These are phyloP conservation scores for Chionoecetes opilio DNA, from an alignment of 1,140 invertebrate genomes.

Conservation along the genomic window DNA sequence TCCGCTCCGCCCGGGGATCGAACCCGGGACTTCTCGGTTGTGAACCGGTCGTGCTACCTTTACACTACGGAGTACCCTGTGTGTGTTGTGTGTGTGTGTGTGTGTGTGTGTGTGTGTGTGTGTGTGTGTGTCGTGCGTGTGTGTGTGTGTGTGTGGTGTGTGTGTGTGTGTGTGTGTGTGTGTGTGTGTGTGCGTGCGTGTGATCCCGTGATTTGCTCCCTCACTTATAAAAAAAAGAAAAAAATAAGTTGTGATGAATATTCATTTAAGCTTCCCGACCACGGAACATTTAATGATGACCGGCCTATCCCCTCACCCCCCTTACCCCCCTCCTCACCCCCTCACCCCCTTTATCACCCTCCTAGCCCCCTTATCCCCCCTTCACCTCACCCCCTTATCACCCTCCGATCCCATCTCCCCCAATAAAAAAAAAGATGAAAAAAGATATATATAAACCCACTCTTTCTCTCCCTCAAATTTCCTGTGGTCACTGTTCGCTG, in stretches of 20 bases:
- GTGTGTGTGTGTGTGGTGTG: background rate
- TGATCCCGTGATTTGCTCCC: constrained; percentile 71
- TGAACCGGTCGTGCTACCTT: too few relatives aligned
- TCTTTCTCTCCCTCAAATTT: background rate
- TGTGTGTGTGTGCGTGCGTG: constrained; percentile 31
- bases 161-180: background rate
- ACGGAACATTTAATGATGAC: constrained; percentile 67
- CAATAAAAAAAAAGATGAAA: background rate
- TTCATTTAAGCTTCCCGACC: constrained; percentile 56
- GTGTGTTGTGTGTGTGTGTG: background rate
- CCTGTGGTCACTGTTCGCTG: background rate
- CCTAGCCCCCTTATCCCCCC: background rate
- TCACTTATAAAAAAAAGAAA: too few relatives aligned
- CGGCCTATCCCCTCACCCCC: background rate
- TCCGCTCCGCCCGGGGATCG: too few relatives aligned
- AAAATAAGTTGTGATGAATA: constrained; percentile 75
- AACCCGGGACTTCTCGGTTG: too few relatives aligned
- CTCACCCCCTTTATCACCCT: background rate
- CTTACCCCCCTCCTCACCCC: too few relatives aligned
- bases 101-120: background rate
- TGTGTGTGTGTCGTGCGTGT: background rate
- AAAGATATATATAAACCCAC: background rate
- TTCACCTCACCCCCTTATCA: too few relatives aligned
- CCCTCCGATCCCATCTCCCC: too few relatives aligned
- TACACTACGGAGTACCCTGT: too few relatives aligned